Conservation (phyloP, 2,797 vertebrate species). For the Danio tinwini region DNA sequence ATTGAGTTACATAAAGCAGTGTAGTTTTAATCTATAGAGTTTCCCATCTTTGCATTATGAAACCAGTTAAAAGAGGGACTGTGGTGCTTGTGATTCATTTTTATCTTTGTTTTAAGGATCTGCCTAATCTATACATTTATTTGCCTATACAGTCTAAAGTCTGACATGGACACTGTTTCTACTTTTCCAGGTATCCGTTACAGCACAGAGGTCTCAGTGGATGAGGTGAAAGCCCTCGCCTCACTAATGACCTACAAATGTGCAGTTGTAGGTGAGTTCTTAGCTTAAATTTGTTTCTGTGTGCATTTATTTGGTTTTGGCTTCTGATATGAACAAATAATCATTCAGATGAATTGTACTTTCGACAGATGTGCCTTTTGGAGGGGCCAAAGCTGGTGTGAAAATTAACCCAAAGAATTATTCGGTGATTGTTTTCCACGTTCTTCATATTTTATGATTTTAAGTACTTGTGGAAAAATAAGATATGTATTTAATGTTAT, state of each 20-base stretch:
- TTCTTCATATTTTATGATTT: not conserved
- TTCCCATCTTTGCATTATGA: conserved; percentile 1
- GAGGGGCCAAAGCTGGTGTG: conserved; percentile 96
- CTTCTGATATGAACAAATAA: conserved; percentile 9
- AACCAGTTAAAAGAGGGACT: not conserved
- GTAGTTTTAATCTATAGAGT: not conserved
- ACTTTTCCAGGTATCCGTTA: conserved; percentile 88
- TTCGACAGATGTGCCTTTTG: conserved; percentile 93
- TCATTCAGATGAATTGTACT: conserved; percentile 54
- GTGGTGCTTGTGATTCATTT: not conserved
- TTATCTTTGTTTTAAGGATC: not conserved
- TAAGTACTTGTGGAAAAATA: too few relatives aligned
- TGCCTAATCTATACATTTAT: not conserved
- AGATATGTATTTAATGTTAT: too few relatives aligned
- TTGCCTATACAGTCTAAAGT: not conserved
- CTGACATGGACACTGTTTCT: conserved; percentile 21
- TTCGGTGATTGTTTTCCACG: conserved; percentile 81
- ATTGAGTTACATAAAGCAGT: not conserved
- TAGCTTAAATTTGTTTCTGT: conserved; percentile 21
- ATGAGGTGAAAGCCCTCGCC: conserved; percentile 95
- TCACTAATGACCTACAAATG: conserved; percentile 98
- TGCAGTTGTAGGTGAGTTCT: conserved; percentile 91
- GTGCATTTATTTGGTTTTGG: not conserved
- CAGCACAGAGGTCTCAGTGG: conserved; percentile 90
- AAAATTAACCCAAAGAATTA: conserved; percentile 95